These are phyloP conservation scores for Ophion ellenae DNA, from an alignment of 2,888 invertebrate species.

Conservation along the genomic window DNA sequence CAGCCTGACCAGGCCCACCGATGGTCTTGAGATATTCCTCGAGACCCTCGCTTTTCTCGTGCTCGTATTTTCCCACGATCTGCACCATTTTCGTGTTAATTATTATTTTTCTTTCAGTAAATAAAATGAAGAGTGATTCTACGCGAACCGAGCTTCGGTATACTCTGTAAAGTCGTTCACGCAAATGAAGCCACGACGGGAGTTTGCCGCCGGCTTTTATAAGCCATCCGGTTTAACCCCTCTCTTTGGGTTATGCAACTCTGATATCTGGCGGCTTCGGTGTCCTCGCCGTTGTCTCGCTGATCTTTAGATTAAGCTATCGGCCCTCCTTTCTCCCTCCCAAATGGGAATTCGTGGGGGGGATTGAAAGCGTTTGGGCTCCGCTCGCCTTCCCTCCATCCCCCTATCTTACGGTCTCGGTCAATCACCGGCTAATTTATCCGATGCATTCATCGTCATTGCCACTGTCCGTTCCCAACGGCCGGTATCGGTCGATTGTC, in stretches of 20 bases:
- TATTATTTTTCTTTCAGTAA: constrained; percentile 1
- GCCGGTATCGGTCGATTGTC: constrained; percentile 35
- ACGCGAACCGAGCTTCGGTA: constrained; percentile 21
- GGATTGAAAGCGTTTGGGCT: constrained; percentile 34
- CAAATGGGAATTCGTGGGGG: not conserved
- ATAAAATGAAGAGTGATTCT: constrained; percentile 6
- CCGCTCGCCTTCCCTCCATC: constrained; percentile 17
- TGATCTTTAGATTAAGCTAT: constrained; percentile 70
- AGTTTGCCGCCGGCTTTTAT: constrained; percentile 69
- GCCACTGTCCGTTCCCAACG: constrained; percentile 24
- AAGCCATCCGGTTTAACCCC: constrained; percentile 60
- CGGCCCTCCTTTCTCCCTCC: constrained; percentile 43
- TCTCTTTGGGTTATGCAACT: constrained; percentile 70
- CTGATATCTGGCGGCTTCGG: constrained; percentile 60
- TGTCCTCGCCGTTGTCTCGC: constrained; percentile 51
- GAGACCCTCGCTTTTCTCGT: constrained; percentile 79
- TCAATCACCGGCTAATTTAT: constrained; percentile 71
- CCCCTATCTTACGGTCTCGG: constrained; percentile 56
- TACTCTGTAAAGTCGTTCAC: constrained; percentile 27
- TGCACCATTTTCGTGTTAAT: constrained; percentile 76
- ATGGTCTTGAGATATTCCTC: constrained; percentile 79
- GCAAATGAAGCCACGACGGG: constrained; percentile 54
- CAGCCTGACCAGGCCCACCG: constrained; percentile 71
- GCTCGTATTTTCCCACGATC: constrained; percentile 80
- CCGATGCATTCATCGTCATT: constrained; percentile 66